Evolutionary conservation across 1,140 invertebrate species (phyloP), one percentile per base, ranked within the genome.

Genomic region (Zophobas atratus): DNA sequence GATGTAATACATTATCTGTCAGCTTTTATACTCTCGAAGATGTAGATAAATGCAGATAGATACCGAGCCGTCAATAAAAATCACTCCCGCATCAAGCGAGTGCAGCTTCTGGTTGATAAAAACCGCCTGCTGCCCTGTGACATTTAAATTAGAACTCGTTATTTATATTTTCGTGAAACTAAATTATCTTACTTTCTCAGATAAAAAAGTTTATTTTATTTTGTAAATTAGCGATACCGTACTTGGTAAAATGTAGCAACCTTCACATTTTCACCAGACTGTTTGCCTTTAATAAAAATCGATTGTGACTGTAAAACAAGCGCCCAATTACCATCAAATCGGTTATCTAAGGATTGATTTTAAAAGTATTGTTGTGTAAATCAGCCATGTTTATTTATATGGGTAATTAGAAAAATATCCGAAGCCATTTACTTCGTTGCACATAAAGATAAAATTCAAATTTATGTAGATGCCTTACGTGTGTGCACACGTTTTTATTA

Each of bases 1-100:
- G 60, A 20, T 36, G 70, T 55, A 72, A 77, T 77, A 73, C 67
- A 73, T 77, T 77, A 72, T 77, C 33, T 72, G 76, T 77, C 76
- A 77, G 76, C 70, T 77, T 71, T 73, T 73, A 43, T 77, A 72
- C 73, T 51, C 63, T 73, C 57, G 46, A 73, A 77, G 76, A 77
- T 77, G 49, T 51, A 77, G 76, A 77, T 77, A 77, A 60, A 72
- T 43, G 48, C 43, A 73, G 55, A 73, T 72, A 48, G 76, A 72
- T 73, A 77, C 63, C 8, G 56, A 55, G 75, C 49, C 70, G 67
- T 60, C 53, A 70, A 51, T 77, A 56, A 56, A 77, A 70, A 57
- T 72, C 70, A 49, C 46, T 41, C 49, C 48, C 46, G 32, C 51
- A 51, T 55, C 36, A 35, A 38, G 51, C 35, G 38, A 4, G 60